phyloP scores from a whole-genome alignment of 2,888 invertebrate genomes.

The Drosophila paranaensis region DNA sequence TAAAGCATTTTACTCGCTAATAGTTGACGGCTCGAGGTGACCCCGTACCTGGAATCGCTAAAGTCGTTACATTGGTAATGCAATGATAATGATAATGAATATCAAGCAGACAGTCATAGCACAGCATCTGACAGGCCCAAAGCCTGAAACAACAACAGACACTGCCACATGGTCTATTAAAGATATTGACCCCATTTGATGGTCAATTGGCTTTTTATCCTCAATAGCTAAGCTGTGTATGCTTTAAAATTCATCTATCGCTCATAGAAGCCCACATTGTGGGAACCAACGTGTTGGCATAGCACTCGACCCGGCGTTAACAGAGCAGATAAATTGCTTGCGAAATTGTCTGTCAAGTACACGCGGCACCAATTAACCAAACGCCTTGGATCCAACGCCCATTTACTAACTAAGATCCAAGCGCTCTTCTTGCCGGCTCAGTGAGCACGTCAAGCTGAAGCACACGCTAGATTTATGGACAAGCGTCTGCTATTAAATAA shows the following conservation, averaged over 20 bases:
- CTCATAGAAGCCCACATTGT: conserved; percentile 2
- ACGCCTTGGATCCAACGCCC: conserved; percentile 18
- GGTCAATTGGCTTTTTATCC: conserved; percentile 18
- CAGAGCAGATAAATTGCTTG: conserved; percentile 57
- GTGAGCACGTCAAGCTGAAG: conserved; percentile 49
- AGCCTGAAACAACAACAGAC: background rate
- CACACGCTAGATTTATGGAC: conserved; percentile 64
- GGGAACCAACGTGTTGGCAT: conserved; percentile 12
- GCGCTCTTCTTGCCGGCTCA: conserved; percentile 49
- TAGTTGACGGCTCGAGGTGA: conserved; percentile 10
- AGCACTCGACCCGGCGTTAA: conserved; percentile 12
- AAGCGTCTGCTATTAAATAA: conserved; percentile 66
- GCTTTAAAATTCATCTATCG: background rate
- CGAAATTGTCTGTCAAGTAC: conserved; percentile 69
- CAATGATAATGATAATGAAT: conserved; percentile 14
- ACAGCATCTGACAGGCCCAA: conserved; percentile 1
- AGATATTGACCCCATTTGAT: conserved; percentile 9
- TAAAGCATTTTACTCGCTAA: conserved; percentile 16
- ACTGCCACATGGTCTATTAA: conserved; percentile 5
- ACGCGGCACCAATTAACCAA: conserved; percentile 60
- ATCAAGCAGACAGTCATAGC: conserved; percentile 5
- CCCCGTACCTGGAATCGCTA: conserved; percentile 4
- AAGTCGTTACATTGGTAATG: conserved; percentile 17
- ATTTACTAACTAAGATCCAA: conserved; percentile 7
- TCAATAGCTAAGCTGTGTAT: background rate